Evolutionary conservation across 1,140 invertebrate species (phyloP).

Genomic region (Macrosteles quadrilineatus): DNA sequence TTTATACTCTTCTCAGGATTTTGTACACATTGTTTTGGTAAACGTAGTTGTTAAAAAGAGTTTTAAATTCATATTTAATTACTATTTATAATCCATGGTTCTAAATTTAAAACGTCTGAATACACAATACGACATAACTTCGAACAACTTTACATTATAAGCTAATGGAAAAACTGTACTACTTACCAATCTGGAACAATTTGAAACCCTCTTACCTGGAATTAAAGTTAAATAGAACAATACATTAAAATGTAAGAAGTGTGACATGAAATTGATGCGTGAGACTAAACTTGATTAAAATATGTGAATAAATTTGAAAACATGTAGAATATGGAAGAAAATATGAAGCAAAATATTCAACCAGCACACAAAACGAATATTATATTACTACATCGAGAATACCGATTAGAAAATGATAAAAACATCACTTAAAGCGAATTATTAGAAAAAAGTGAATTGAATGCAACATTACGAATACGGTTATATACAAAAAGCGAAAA

Average conservation of each 20-base stretch:
- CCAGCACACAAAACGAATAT: background rate
- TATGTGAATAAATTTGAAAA: slow-evolving; percentile 11
- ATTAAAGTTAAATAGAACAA: background rate
- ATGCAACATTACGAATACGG: slow-evolving; percentile 8
- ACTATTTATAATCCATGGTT: too few species aligned
- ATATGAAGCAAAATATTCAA: background rate
- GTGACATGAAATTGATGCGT: slow-evolving; percentile 17
- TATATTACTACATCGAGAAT: slow-evolving; percentile 18
- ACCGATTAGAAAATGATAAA: background rate
- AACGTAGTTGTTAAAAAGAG: too few species aligned
- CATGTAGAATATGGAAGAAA: slow-evolving; percentile 11
- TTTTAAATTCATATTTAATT: too few species aligned
- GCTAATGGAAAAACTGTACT: too few species aligned
- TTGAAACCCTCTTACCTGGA: background rate
- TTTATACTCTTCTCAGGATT: too few species aligned
- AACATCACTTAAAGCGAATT: background rate
- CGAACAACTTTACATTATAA: too few species aligned
- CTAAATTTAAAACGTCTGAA: too few species aligned
- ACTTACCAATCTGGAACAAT: background rate
- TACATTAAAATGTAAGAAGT: slow-evolving; percentile 24
- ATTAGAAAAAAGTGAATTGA: slow-evolving; percentile 16
- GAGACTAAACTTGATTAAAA: background rate
- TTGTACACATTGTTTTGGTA: too few species aligned
- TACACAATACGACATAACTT: too few species aligned
- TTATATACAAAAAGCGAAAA: slow-evolving; percentile 21